These are phyloP conservation scores for Calyptomena viridis DNA, from an alignment of 2,113 vertebrate genomes.

Conservation along the genomic window DNA sequence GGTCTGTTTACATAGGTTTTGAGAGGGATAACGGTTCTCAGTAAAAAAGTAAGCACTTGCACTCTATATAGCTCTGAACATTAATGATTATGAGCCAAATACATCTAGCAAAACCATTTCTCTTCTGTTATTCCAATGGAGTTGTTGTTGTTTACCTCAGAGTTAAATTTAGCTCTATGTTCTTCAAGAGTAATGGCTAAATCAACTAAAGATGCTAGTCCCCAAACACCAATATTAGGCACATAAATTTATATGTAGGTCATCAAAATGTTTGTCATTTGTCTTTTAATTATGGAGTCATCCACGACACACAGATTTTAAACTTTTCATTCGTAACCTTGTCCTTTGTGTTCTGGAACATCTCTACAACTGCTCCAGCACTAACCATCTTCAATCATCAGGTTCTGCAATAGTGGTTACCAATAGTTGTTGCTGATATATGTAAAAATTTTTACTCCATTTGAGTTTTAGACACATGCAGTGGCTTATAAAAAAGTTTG, in stretches of 20 bases:
- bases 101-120: neutral
- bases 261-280: neutral
- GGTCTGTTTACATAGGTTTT: slow-evolving; percentile 34
- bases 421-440: neutral
- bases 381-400: neutral
- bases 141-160: neutral
- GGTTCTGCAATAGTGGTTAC: neutral
- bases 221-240: neutral
- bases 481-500: neutral
- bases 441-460: neutral
- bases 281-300: neutral
- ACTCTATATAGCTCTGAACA: neutral
- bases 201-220: neutral
- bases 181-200: neutral
- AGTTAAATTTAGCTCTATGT: neutral
- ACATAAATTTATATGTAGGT: neutral
- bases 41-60: neutral
- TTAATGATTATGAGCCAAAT: slow-evolving; percentile 15
- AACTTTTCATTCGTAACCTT: neutral
- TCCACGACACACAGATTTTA: too few species aligned
- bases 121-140: neutral
- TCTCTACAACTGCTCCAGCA: neutral
- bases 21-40: neutral
- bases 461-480: neutral
- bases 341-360: neutral